Conservation (phyloP, 2,888 invertebrate species). For the Drosophila pegasa region DNA sequence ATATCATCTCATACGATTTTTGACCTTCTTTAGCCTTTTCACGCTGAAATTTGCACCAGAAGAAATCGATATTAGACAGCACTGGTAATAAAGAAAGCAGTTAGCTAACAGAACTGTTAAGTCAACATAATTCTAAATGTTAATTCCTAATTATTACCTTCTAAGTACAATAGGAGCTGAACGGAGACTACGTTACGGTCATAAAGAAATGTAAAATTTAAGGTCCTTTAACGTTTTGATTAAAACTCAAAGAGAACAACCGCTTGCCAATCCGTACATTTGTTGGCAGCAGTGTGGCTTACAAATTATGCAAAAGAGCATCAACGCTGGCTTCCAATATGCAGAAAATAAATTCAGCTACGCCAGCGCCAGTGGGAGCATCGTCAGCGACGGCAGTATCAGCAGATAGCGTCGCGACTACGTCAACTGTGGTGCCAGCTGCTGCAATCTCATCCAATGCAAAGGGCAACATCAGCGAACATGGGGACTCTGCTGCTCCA, state of each 20-base stretch:
- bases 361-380: conserved; percentile 27
- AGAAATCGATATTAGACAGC: not conserved
- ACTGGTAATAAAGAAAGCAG: not conserved
- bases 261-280: conserved; percentile 56
- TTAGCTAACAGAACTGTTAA: conserved; percentile 1
- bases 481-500: conserved; percentile 34
- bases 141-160: conserved; percentile 5
- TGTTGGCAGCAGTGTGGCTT: conserved; percentile 60
- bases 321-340: conserved; percentile 59
- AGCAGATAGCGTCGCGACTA: conserved; percentile 37
- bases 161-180: conserved; percentile 23
- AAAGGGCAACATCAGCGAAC: conserved; percentile 26
- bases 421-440: conserved; percentile 15
- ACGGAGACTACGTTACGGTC: conserved; percentile 18
- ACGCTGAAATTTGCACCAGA: not conserved
- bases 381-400: conserved; percentile 9
- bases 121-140: conserved; percentile 4
- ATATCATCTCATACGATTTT: too few species aligned
- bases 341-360: conserved; percentile 45
- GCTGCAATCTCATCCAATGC: conserved; percentile 21
- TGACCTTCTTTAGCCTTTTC: too few species aligned
- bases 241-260: conserved; percentile 30
- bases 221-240: conserved; percentile 38
- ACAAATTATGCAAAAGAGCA: conserved; percentile 72
- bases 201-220: conserved; percentile 34